phyloP scores from a whole-genome alignment of 2,888 invertebrate species.

The Argyra leucocephala region DNA sequence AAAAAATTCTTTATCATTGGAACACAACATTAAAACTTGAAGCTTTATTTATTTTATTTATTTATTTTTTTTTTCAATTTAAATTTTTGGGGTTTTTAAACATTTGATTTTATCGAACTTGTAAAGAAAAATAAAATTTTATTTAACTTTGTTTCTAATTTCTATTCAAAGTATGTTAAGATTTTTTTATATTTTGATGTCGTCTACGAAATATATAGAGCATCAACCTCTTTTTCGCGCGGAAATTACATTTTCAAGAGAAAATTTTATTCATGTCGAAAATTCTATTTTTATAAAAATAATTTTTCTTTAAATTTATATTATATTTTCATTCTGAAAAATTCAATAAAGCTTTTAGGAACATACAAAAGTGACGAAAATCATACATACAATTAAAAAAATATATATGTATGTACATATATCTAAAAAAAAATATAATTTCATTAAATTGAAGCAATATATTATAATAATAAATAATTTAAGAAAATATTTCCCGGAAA shows the following conservation, averaged over 20 bases:
- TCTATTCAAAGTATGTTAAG: neutral
- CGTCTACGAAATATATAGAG: neutral
- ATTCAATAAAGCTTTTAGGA: neutral
- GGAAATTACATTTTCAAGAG: conserved; percentile 4
- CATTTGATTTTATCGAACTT: neutral
- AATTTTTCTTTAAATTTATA: neutral
- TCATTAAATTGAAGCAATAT: too few species aligned
- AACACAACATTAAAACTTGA: neutral
- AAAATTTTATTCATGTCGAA: neutral
- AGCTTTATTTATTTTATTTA: neutral
- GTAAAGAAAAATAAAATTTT: neutral
- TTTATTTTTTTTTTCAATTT: neutral
- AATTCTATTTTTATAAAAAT: neutral
- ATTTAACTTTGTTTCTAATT: neutral
- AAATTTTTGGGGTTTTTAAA: neutral
- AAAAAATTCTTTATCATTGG: conserved; percentile 2
- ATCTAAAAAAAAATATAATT: too few species aligned
- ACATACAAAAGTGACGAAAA: too few species aligned
- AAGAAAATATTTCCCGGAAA: too few species aligned
- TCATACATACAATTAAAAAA: too few species aligned
- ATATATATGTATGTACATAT: too few species aligned
- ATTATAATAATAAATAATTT: too few species aligned
- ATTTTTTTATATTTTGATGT: neutral
- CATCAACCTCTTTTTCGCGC: conserved; percentile 6
- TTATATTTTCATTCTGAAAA: neutral